Conservation (phyloP, 1,140 invertebrate genomes). For the Acromyrmex echinatior region DNA sequence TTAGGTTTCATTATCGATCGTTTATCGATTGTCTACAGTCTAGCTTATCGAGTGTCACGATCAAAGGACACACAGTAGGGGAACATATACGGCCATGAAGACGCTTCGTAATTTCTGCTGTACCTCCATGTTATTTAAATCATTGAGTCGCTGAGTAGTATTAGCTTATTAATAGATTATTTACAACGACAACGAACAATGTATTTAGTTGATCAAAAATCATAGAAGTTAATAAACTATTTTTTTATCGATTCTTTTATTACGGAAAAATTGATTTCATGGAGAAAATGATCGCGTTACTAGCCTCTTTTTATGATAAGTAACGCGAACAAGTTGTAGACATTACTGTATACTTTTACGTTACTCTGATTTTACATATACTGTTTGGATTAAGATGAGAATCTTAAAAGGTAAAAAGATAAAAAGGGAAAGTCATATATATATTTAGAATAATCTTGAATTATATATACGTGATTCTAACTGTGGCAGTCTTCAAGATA, state of each 20-base stretch:
- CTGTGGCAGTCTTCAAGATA: neutral
- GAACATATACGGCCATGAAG: neutral
- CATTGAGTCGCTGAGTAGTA: neutral
- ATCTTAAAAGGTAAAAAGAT: too few relatives aligned
- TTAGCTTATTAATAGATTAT: neutral
- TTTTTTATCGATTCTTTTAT: neutral
- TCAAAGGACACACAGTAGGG: conserved; percentile 60
- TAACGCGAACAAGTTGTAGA: neutral
- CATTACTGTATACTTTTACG: neutral
- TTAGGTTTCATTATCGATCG: conserved; percentile 61
- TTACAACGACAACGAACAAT: neutral
- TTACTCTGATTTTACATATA: neutral
- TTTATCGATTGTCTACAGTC: conserved; percentile 46
- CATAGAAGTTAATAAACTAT: neutral
- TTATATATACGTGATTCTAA: neutral
- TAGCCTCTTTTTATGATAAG: too few relatives aligned
- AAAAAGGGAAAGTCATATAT: neutral
- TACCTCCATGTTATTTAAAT: conserved; percentile 24
- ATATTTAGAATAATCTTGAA: conserved; percentile 17
- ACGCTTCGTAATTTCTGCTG: conserved; percentile 35
- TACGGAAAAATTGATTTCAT: neutral
- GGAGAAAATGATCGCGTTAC: neutral
- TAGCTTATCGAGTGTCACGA: conserved; percentile 60
- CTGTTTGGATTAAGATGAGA: neutral
- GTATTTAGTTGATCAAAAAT: neutral